A percentile compares a stretch with the other conserved stretches of the same genome.
Conservation (phyloP, 2,888 invertebrate species). For the Julus scandinavius region DNA sequence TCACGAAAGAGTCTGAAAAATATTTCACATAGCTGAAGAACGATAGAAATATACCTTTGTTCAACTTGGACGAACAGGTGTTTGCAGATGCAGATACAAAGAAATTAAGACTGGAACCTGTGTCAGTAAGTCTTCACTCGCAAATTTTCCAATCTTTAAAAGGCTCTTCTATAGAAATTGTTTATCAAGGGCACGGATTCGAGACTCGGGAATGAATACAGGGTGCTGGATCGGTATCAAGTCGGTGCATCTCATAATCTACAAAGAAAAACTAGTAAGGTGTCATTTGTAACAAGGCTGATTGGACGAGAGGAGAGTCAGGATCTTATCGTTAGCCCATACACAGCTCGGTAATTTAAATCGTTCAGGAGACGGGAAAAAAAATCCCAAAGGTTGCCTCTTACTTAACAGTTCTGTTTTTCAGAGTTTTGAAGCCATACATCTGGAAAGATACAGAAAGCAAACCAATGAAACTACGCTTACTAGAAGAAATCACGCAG, state of each 20-base stretch:
- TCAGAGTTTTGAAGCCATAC: conserved; percentile 80
- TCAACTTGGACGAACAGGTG: conserved; percentile 70
- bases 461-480: conserved; percentile 76
- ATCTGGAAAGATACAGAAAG: conserved; percentile 78
- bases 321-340: conserved; percentile 66
- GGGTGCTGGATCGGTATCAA: conserved; percentile 55
- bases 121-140: not conserved
- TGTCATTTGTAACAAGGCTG: conserved; percentile 64
- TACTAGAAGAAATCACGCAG: conserved; percentile 73
- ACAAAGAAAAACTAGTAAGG: not conserved
- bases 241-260: conserved; percentile 52
- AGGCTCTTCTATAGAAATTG: not conserved
- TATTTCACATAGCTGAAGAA: conserved; percentile 66
- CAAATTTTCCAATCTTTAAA: not conserved
- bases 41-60: conserved; percentile 70
- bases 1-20: not conserved
- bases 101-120: not conserved
- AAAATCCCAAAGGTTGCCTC: not conserved
- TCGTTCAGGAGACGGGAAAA: not conserved
- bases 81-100: not conserved
- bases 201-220: conserved; percentile 57
- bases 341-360: conserved; percentile 65
- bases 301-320: conserved; percentile 65
- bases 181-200: not conserved
- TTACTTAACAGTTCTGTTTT: conserved; percentile 44